Conservation (phyloP, 1,140 invertebrate genomes). For the Pseudomyrmex sp. region DNA sequence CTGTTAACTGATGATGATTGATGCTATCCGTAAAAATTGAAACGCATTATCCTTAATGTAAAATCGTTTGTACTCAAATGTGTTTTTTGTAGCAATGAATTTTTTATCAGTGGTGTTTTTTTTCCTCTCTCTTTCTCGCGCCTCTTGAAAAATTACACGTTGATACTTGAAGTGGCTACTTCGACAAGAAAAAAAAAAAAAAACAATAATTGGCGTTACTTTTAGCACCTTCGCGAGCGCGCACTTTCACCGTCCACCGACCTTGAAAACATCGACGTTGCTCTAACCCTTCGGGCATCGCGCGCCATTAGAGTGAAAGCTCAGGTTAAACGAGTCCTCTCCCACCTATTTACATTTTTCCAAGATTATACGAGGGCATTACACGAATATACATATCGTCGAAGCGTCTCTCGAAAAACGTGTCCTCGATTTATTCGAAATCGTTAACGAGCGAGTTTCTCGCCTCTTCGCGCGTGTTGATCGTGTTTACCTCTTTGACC, state of each 20-base stretch:
- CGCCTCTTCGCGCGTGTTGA: neutral
- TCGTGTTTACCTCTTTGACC: slow-evolving; percentile 27
- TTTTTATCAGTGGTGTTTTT: no score
- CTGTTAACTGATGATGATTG: no score
- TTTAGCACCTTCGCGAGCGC: slow-evolving; percentile 2
- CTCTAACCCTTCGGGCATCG: slow-evolving; percentile 7
- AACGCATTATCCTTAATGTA: no score
- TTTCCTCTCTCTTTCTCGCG: no score
- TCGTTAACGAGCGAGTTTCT: slow-evolving; percentile 14
- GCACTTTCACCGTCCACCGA: slow-evolving; percentile 36
- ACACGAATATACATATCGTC: neutral
- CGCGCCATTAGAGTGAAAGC: slow-evolving; percentile 44
- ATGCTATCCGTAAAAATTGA: no score
- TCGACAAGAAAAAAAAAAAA: neutral
- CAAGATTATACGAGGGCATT: no score
- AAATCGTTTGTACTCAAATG: no score
- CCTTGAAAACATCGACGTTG: slow-evolving; percentile 20
- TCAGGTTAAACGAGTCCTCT: no score
- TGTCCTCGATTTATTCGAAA: slow-evolving; percentile 20
- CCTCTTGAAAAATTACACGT: neutral
- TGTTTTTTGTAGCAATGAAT: no score
- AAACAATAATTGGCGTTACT: neutral
- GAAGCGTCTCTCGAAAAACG: neutral
- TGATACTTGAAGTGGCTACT: neutral
- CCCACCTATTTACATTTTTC: no score